A percentile compares a stretch with the other conserved stretches of the same genome.
phyloP scores from a whole-genome alignment of 2,888 invertebrate genomes.

The Brachycybe producta region DNA sequence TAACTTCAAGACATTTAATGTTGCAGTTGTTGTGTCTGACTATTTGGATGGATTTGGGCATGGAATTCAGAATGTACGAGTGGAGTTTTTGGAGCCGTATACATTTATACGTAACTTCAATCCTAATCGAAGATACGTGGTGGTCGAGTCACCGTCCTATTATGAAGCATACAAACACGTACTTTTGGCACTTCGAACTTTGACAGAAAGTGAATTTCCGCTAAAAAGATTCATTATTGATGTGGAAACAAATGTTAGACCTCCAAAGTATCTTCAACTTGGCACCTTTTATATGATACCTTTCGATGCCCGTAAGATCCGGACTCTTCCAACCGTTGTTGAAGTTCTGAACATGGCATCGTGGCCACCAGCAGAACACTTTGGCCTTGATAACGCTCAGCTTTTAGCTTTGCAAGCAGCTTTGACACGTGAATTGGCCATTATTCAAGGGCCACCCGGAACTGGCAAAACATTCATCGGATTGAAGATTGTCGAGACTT shows the following conservation, averaged over 20 bases:
- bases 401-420: conserved; percentile 51
- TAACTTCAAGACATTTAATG: conserved; percentile 51
- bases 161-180: conserved; percentile 71
- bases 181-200: conserved; percentile 49
- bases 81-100: too few species aligned
- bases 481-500: conserved; percentile 52
- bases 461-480: conserved; percentile 76
- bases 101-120: too few species aligned
- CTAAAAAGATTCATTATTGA: conserved; percentile 54
- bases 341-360: conserved; percentile 3
- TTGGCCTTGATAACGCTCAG: conserved; percentile 51
- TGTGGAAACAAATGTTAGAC: conserved; percentile 29
- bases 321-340: too few species aligned
- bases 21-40: conserved; percentile 53
- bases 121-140: conserved; percentile 38
- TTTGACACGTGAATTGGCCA: conserved; percentile 53
- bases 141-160: conserved; percentile 65
- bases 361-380: conserved; percentile 39
- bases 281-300: too few species aligned
- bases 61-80: conserved; percentile 42
- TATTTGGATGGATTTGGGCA: conserved; percentile 39
- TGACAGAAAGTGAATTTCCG: conserved; percentile 46
- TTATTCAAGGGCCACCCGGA: conserved; percentile 64
- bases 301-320: too few species aligned
- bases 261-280: conserved; percentile 38